These are phyloP conservation scores for Rhagonycha fulva DNA, from an alignment of 2,888 invertebrate species.

Conservation along the genomic window DNA sequence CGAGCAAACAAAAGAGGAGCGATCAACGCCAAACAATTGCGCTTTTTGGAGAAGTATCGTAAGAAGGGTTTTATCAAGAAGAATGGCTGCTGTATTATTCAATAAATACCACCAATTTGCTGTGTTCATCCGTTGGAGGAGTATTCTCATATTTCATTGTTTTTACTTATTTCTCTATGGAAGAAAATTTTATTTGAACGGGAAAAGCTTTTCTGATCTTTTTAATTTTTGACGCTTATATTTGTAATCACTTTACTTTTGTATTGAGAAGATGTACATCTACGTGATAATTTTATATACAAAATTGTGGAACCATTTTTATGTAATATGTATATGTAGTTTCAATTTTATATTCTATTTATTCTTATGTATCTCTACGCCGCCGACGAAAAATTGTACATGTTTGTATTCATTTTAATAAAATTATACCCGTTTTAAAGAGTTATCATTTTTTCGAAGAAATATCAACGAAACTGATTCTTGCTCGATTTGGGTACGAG, in stretches of 20 bases:
- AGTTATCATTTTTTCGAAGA: no score
- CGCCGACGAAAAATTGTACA: background rate
- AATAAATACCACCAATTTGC: constrained; percentile 50
- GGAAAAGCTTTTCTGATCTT: background rate
- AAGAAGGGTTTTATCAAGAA: constrained; percentile 87
- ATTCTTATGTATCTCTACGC: background rate
- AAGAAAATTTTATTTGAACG: background rate
- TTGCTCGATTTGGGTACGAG: no score
- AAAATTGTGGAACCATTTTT: background rate
- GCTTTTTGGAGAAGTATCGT: constrained; percentile 96
- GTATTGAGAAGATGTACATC: background rate
- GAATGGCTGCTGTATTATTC: constrained; percentile 89
- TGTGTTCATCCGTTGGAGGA: constrained; percentile 17
- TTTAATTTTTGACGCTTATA: background rate
- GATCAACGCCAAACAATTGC: constrained; percentile 97
- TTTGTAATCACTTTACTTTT: background rate
- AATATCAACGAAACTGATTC: no score
- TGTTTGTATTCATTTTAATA: background rate
- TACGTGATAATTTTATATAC: background rate
- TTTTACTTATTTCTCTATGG: background rate
- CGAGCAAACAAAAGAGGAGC: constrained; percentile 92
- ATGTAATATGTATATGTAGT: background rate
- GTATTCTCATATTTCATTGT: background rate
- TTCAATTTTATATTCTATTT: background rate
- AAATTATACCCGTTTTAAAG: background rate